Evolutionary conservation across 2,113 vertebrate species (phyloP).

Genomic region (Passer domesticus): DNA sequence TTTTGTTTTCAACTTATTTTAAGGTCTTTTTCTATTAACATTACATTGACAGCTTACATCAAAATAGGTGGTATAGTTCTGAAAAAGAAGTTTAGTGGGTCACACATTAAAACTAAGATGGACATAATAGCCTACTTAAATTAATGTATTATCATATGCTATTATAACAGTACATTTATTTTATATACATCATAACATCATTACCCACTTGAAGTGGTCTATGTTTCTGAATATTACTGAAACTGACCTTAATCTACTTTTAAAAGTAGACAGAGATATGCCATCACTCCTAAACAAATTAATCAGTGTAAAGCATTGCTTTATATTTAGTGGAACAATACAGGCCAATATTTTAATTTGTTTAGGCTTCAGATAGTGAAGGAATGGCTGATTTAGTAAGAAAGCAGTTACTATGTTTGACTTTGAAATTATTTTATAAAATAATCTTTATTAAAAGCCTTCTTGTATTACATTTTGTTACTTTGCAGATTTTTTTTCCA

Average conservation of each 20-base stretch:
- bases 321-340: neutral
- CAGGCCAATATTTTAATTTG: neutral
- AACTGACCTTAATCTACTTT: neutral
- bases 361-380: neutral
- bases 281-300: neutral
- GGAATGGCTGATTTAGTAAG: neutral
- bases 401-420: neutral
- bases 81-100: neutral
- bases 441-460: neutral
- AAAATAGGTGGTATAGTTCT: neutral
- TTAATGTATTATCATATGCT: neutral
- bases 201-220: neutral
- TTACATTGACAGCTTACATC: neutral
- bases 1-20: neutral
- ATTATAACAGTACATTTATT: neutral
- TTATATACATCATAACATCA: neutral
- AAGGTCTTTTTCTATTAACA: neutral
- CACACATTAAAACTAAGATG: neutral
- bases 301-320: neutral
- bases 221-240: neutral
- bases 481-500: neutral
- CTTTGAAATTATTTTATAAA: neutral
- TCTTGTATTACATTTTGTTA: neutral
- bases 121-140: neutral
- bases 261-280: neutral